Conservation (phyloP, 2,797 vertebrate species). For the Falco cherrug region DNA sequence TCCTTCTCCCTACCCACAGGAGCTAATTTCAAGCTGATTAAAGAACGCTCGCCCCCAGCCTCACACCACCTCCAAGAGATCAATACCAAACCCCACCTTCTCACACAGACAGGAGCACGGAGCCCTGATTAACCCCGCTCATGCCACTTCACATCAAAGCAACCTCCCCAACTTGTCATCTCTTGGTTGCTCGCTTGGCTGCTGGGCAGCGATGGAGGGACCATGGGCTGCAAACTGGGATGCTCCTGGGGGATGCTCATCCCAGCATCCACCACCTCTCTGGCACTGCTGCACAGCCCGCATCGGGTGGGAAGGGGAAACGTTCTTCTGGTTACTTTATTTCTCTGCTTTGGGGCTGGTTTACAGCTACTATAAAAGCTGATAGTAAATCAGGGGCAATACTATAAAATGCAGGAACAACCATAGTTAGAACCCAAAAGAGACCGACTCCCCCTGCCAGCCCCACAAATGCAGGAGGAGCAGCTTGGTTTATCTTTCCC, state of each 20-base stretch:
- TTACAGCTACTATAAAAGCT: conserved; percentile 68
- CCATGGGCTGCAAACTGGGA: neutral
- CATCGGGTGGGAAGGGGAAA: neutral
- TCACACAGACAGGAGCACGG: fast-evolving
- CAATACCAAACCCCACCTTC: fast-evolving
- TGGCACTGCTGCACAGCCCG: fast-evolving
- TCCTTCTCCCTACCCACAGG: neutral
- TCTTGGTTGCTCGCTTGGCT: fast-evolving
- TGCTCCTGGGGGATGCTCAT: neutral
- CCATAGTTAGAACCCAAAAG: neutral
- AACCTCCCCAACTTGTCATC: fast-evolving
- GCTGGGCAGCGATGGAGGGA: neutral
- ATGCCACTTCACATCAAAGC: neutral
- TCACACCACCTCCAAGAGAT: fast-evolving
- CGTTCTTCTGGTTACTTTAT: conserved; percentile 34
- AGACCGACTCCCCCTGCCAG: neutral
- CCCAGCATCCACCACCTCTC: neutral
- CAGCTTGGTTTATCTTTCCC: neutral
- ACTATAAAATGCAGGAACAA: conserved; percentile 50
- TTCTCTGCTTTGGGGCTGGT: conserved; percentile 65
- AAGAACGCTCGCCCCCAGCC: fast-evolving
- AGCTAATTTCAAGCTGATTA: neutral
- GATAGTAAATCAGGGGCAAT: conserved; percentile 55
- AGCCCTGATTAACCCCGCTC: neutral
- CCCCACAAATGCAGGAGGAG: neutral